These are phyloP conservation scores for Microcebus ravelobensis DNA, from an alignment of 2,113 vertebrate species.

Conservation along the genomic window DNA sequence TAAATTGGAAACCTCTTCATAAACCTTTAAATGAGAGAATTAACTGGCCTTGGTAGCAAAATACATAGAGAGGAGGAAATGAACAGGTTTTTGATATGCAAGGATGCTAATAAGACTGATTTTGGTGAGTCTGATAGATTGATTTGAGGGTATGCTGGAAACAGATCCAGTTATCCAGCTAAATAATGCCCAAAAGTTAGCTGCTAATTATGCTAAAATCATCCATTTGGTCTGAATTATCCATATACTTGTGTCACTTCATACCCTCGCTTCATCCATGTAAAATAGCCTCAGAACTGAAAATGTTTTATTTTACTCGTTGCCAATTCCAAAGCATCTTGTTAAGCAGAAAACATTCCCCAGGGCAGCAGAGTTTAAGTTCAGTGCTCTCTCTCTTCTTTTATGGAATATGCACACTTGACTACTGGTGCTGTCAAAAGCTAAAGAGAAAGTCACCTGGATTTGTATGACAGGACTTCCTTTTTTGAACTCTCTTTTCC, in stretches of 20 bases:
- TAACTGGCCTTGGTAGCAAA: background rate
- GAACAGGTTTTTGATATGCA: background rate
- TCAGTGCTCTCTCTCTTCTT: background rate
- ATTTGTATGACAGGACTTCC: constrained; percentile 16
- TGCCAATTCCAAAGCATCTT: constrained; percentile 19
- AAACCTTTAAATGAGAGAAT: background rate
- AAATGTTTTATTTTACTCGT: constrained; percentile 36
- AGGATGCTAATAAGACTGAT: background rate
- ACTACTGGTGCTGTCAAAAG: constrained; percentile 29
- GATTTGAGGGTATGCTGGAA: constrained; percentile 5
- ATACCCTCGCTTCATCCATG: background rate
- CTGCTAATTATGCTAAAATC: background rate
- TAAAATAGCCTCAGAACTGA: constrained; percentile 12
- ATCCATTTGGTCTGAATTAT: constrained; percentile 25
- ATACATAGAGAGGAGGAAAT: background rate
- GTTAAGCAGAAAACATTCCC: constrained; percentile 50
- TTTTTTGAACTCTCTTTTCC: constrained; percentile 9
- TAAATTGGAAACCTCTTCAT: background rate
- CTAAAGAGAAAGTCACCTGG: constrained; percentile 28
- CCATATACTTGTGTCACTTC: constrained; percentile 1
- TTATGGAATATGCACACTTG: constrained; percentile 3
- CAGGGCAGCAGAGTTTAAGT: background rate
- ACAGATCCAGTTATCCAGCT: background rate
- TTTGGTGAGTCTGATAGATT: background rate
- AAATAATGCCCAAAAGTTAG: background rate